Base-by-base conservation (phyloP, 2,888 invertebrate species). In the Drosophila atripex region DNA sequence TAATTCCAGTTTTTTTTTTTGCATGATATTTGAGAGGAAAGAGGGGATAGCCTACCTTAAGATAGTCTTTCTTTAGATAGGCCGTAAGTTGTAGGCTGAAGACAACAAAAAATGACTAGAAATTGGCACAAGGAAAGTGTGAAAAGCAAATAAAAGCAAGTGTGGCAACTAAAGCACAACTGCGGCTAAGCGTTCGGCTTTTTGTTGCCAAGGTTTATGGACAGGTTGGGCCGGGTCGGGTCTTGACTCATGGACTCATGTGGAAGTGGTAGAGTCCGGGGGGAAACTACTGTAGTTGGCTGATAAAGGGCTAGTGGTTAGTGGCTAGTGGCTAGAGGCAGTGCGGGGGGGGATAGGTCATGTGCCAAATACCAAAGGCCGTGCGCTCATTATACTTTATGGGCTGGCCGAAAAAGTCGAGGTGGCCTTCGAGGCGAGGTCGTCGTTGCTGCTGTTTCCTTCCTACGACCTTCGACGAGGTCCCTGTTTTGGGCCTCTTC, bases 61-160 rank as follows among this genome's bases (percentile, higher is more conserved):
- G 21, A 23, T 23, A 23, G 21, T 4, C 21, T 63, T 63, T 63
- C 49, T 43, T 50, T 50, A 12, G 21, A 4, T 21, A 21, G 21
- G 38, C 52, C 60, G n/a, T 52, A 39, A 57, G 56, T 38, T 39
- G 11, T 43, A 30, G 35, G 35, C 4, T 8, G 11, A 4, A 6
- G 65, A 73, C 83, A 79, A 60, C 75, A 83, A 86, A 87, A 79
- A 71, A 76, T 76, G 80, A 78, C 77, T 83, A 73, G 51, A 69
- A 85, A 85, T 84, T 77, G 77, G 88, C 82, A 76, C 85, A 84
- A 86, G 82, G 85, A 85, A 85, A 85, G 85, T 85, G 87, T 88
- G 87, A 85, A 85, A 76, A 78, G 76, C 80, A 75, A 75, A 75
- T 75, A 66, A 76, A 78, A 61, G 57, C 50, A 58, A 57, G 41